A percentile compares a stretch with the other conserved stretches of the same genome.
Conservation (phyloP, 1,140 invertebrate genomes). For the Solen grandis region DNA sequence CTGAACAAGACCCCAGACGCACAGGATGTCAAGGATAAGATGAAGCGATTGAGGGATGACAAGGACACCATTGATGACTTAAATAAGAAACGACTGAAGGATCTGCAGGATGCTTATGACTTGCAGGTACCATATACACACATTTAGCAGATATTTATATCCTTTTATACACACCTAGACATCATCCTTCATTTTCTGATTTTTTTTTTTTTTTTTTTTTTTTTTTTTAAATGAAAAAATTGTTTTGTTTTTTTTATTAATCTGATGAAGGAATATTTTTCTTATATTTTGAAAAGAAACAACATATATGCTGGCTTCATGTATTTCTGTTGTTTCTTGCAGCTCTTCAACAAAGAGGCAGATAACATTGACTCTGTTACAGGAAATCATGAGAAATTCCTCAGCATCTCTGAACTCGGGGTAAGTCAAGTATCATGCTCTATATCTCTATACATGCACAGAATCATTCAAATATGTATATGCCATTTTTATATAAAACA, state of each 20-base stretch:
- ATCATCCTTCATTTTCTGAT: not conserved
- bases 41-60: slow-evolving; percentile 89
- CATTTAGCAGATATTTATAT: not conserved
- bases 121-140: slow-evolving; percentile 94
- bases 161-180: not conserved
- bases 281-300: too few relatives aligned
- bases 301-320: too few relatives aligned
- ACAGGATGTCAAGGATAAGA: slow-evolving; percentile 78
- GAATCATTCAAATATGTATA: too few relatives aligned
- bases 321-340: slow-evolving; percentile 84
- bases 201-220: slow-evolving; percentile 20
- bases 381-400: slow-evolving; percentile 95
- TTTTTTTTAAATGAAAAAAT: not conserved
- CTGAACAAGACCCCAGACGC: slow-evolving; percentile 79
- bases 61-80: slow-evolving; percentile 87
- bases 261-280: too few relatives aligned
- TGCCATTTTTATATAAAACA: too few relatives aligned
- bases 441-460: too few relatives aligned
- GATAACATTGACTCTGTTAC: slow-evolving; percentile 98
- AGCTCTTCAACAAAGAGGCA: slow-evolving; percentile 97
- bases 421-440: slow-evolving; percentile 84
- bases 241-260: too few relatives aligned
- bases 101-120: slow-evolving; percentile 98
- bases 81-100: slow-evolving; percentile 96
- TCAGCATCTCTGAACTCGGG: slow-evolving; percentile 94